Evolutionary conservation across 2,888 invertebrate species (phyloP).

Genomic region (Meiosimyza decipiens): DNA sequence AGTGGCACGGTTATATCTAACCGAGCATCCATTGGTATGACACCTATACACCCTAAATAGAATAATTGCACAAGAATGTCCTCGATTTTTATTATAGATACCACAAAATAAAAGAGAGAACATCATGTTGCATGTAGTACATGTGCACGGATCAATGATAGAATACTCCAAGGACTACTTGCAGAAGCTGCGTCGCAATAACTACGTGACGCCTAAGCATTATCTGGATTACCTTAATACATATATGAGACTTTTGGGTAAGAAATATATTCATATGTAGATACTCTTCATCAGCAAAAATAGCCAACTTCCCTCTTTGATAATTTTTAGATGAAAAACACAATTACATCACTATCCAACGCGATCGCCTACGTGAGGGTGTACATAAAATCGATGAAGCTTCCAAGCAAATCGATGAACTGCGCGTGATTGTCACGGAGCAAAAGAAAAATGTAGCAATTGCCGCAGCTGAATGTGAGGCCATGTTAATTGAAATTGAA

Average conservation of each 20-base stretch:
- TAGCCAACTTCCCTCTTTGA: background rate
- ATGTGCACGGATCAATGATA: constrained; percentile 83
- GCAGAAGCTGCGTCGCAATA: constrained; percentile 79
- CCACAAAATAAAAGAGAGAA: constrained; percentile 75
- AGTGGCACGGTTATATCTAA: constrained; percentile 86
- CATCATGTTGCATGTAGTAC: constrained; percentile 86
- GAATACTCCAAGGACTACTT: constrained; percentile 79
- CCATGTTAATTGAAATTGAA: constrained; percentile 80
- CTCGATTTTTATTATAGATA: constrained; percentile 67
- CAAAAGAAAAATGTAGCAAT: constrained; percentile 86
- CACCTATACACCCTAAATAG: background rate
- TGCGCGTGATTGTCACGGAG: constrained; percentile 83
- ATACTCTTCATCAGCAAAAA: background rate
- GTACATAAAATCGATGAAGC: constrained; percentile 81
- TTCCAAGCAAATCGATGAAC: constrained; percentile 80
- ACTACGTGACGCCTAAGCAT: constrained; percentile 92
- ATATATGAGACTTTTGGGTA: constrained; percentile 80
- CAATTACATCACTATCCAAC: constrained; percentile 59
- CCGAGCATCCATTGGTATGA: constrained; percentile 73
- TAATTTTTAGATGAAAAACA: constrained; percentile 60
- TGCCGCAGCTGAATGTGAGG: constrained; percentile 85
- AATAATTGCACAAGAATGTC: background rate
- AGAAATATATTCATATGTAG: background rate
- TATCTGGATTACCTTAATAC: constrained; percentile 88
- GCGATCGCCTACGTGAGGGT: constrained; percentile 62